phyloP scores from a whole-genome alignment of 1,140 invertebrate species.

The Brachionus manjavacas region DNA sequence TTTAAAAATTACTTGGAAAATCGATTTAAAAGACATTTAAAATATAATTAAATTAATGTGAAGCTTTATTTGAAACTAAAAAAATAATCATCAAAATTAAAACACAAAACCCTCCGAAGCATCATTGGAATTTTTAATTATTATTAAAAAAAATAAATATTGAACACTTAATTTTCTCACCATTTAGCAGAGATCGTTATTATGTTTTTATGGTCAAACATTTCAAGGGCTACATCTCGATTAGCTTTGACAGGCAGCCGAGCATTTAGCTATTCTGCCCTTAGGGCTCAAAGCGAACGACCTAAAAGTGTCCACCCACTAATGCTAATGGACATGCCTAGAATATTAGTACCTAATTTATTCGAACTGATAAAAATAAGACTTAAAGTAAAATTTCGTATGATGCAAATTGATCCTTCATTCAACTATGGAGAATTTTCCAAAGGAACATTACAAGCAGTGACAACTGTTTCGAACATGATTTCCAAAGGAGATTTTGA shows the following conservation, averaged over 20 bases:
- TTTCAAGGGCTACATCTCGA: background rate
- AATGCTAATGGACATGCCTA: conserved; percentile 20
- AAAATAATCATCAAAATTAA: background rate
- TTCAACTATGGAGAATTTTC: conserved; percentile 35
- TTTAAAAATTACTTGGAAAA: no score
- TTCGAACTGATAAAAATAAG: conserved; percentile 12
- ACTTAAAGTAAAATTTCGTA: conserved; percentile 17
- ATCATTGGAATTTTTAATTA: background rate
- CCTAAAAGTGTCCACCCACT: background rate
- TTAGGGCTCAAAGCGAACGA: background rate
- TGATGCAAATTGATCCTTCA: conserved; percentile 24
- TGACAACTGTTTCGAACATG: conserved; percentile 13
- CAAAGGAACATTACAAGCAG: conserved; percentile 23
- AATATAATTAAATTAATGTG: background rate
- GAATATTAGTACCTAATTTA: background rate
- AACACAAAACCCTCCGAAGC: background rate
- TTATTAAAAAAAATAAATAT: background rate
- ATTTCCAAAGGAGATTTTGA: conserved; percentile 29
- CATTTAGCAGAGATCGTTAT: background rate
- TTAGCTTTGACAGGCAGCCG: background rate
- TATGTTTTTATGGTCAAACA: background rate
- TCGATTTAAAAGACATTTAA: no score
- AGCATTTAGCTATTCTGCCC: background rate
- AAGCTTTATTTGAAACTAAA: background rate
- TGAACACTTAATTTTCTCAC: background rate